These are phyloP conservation scores for Xestia rhomboidea DNA, from an alignment of 2,888 invertebrate genomes.

Conservation along the genomic window DNA sequence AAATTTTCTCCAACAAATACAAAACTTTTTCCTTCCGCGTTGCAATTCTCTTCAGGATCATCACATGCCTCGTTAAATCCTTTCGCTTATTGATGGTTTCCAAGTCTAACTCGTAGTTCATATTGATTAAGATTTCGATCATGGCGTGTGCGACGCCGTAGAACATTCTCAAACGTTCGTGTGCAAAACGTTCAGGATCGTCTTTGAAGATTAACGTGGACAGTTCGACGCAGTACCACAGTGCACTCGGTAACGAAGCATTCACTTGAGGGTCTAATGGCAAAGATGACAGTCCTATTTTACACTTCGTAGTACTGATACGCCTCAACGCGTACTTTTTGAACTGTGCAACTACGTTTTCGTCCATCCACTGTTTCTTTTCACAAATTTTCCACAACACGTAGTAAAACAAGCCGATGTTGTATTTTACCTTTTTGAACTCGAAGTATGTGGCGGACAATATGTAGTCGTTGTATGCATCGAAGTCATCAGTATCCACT, in stretches of 20 bases:
- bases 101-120: conserved; percentile 70
- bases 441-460: conserved; percentile 75
- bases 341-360: conserved; percentile 72
- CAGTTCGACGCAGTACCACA: conserved; percentile 76
- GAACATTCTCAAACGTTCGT: conserved; percentile 72
- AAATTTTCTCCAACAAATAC: no score
- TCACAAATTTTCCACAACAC: conserved; percentile 76
- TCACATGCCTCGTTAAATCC: no score
- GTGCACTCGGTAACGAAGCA: conserved; percentile 68
- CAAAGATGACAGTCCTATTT: conserved; percentile 72
- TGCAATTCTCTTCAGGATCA: conserved; percentile 12
- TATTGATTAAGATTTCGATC: conserved; percentile 72
- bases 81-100: conserved; percentile 51
- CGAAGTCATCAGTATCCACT: conserved; percentile 70
- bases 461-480: conserved; percentile 77
- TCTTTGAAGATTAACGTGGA: conserved; percentile 69
- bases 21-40: neutral
- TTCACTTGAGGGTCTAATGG: conserved; percentile 72
- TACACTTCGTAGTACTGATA: conserved; percentile 70
- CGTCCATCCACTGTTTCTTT: conserved; percentile 77
- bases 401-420: conserved; percentile 74
- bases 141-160: conserved; percentile 67
- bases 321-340: conserved; percentile 73
- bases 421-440: conserved; percentile 72
- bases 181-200: conserved; percentile 63